A percentile compares a stretch with the other conserved stretches of the same genome.
These are phyloP conservation scores for Clarias gariepinus DNA, from an alignment of 2,113 vertebrate genomes.

Conservation along the genomic window DNA sequence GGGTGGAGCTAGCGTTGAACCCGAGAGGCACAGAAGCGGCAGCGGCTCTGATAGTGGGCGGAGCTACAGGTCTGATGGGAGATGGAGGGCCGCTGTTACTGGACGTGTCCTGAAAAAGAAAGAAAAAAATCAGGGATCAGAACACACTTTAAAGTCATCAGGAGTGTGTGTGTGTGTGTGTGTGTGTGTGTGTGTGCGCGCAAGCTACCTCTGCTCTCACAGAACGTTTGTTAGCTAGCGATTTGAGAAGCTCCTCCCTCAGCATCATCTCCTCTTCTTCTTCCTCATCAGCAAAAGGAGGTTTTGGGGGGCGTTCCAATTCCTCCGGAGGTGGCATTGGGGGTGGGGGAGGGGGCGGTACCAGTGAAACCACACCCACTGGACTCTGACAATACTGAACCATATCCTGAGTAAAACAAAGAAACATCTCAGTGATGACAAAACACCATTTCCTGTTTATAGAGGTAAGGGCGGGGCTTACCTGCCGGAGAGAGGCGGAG, in stretches of 20 bases:
- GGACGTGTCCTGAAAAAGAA: slow-evolving; percentile 71
- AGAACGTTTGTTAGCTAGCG: slow-evolving; percentile 86
- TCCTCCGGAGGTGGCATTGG: slow-evolving; percentile 85
- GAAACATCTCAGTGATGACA: background rate
- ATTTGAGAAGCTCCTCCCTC: slow-evolving; percentile 92
- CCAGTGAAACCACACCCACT: slow-evolving; percentile 63
- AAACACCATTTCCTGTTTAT: background rate
- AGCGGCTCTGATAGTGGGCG: slow-evolving; percentile 73
- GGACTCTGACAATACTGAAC: slow-evolving; percentile 73
- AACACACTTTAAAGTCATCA: background rate
- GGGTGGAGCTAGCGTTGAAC: slow-evolving; percentile 80
- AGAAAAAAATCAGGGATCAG: slow-evolving; percentile 17
- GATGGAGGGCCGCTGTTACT: slow-evolving; percentile 83
- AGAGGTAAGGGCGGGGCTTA: background rate
- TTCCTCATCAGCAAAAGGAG: slow-evolving; percentile 94
- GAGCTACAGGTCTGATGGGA: slow-evolving; percentile 67
- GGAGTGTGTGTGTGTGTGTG: background rate
- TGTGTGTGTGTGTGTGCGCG: background rate
- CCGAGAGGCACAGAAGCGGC: slow-evolving; percentile 67
- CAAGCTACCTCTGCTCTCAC: slow-evolving; percentile 75
- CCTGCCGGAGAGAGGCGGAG: slow-evolving; percentile 55
- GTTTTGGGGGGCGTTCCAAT: slow-evolving; percentile 88
- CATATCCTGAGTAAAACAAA: slow-evolving; percentile 61
- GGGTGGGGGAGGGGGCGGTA: slow-evolving; percentile 80
- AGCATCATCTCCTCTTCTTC: slow-evolving; percentile 99